Conservation (phyloP, 64 coral and sea anemone species). For the Montipora cactus region DNA sequence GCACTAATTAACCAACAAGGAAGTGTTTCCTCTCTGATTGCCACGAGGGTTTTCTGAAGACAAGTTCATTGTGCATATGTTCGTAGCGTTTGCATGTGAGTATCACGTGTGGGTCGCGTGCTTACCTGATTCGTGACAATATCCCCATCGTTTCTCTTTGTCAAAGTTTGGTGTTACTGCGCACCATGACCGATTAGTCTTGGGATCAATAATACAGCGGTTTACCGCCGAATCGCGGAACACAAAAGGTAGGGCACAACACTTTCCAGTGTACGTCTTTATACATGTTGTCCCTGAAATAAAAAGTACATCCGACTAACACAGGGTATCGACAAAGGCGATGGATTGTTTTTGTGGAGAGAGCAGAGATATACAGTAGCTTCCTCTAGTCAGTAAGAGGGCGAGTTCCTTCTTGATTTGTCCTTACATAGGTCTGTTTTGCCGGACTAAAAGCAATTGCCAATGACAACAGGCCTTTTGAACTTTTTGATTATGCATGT, state of each 20-base stretch:
- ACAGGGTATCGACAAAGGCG: background rate
- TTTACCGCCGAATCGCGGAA: slow-evolving; percentile 46
- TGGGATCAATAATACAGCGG: slow-evolving; percentile 43
- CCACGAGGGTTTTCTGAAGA: too few relatives aligned
- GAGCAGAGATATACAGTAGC: too few relatives aligned
- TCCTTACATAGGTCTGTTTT: too few relatives aligned
- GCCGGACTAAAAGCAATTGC: too few relatives aligned
- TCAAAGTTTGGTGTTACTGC: slow-evolving; percentile 79
- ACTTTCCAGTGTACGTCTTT: slow-evolving; percentile 58
- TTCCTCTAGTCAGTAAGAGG: too few relatives aligned
- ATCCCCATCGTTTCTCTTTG: slow-evolving; percentile 73
- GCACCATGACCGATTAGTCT: slow-evolving; percentile 69
- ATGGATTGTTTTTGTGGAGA: too few relatives aligned
- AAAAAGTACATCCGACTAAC: background rate
- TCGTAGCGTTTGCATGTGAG: background rate
- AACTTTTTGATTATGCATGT: too few relatives aligned
- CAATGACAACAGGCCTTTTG: too few relatives aligned
- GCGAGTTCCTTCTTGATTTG: too few relatives aligned
- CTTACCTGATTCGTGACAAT: slow-evolving; percentile 72
- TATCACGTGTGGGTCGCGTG: background rate
- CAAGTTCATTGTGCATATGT: background rate
- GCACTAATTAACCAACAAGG: too few relatives aligned
- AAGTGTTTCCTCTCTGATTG: too few relatives aligned
- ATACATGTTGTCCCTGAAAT: slow-evolving; percentile 29
- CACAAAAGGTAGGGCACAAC: slow-evolving; percentile 69